Evolutionary conservation across 2,797 vertebrate species (phyloP), one percentile per base, ranked within the genome.

Genomic region (Ibycter americanus): DNA sequence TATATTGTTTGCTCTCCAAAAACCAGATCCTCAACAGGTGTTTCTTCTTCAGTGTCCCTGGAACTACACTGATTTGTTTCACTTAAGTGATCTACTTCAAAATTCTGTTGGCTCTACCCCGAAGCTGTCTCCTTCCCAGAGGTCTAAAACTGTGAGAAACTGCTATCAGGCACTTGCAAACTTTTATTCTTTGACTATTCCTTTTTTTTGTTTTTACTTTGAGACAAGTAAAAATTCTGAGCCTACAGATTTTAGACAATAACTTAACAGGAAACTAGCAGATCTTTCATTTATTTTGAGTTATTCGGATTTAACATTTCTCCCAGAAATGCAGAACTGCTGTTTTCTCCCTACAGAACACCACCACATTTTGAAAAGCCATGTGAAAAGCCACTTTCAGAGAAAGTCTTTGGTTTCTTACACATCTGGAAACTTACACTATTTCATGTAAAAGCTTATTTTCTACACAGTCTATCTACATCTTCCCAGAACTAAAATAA

Each of bases 401-500:
- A 79, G 54, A 84, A 93, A 88, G 15, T 68, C 58, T 92, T 58
- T 73, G 16, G 16, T 11, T 59, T 87, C 55, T 70, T 63, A 71
- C 7, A 71, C 11, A 21, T 70, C 8, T 83, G 38, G 32, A 86
- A 87, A 97, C 78, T 90, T 32, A 12, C n/a, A 92, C 4, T 87
- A 40, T 62, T 83, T 90, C 32, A 66, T 62, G 22, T 63, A 93
- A 96, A 95, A 95, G 31, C 19, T 95, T 91, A 34, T 86, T 67
- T 84, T 58, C 27, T 91, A 79, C 70, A 93, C 18, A 58, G 6
- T 83, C 17, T 76, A 90, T 32, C 46, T 27, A 66, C 52, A 87
- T 58, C 29, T 36, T 95, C 70, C 95, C 71, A 65, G 77, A 95
- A 96, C 61, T 91, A 97, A 97, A 97, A 78, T 83, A 97, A 96